Evolutionary conservation across 1,140 invertebrate genomes (phyloP), one percentile per base, ranked within the genome.

Genomic region (Ericerus pela): DNA sequence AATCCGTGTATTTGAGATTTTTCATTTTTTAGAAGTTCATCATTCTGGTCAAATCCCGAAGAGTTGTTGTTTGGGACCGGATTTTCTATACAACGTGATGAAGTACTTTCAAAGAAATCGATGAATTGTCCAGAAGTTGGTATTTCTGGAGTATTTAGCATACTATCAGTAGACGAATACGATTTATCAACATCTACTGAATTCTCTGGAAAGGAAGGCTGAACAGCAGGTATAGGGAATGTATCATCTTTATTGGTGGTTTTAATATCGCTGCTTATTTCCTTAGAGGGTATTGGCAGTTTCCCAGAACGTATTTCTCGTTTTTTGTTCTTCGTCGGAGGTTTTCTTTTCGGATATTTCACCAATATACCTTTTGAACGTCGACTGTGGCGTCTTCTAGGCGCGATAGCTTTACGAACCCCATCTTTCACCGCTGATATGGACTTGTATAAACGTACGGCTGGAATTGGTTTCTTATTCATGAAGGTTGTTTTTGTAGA

Each of bases 381-480:
- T 30, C 11, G 55, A n/a, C 54, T 67, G 10, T 59, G 54, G 8
- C 51, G 57, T 4, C 59, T 33, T 51, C 61, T 60, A 5, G 60
- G 59, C 2, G 6, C 12, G 10, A 43, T 43, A 30, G 30, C 51
- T 27, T 43, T 56, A 59, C 62, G 10, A 36, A 0, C n/a, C 33
- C 61, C n/a, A 53, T 56, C 33, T n/a, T 37, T 12, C 61, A 59
- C 55, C 63, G 66, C 18, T 60, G 33, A 4, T 54, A 8, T 36
- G 4, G 18, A 56, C 63, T 67, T 53, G 62, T 63, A 31, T n/a
- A 30, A 22, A 33, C 53, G 30, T 36, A 54, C 27, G 58, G 57
- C 53, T 31, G 57, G 57, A 14, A 58, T 58, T 31, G 57, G 57
- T 37, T 53, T 54, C 4, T 58, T 58, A 28, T 58, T 58, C 3